These are phyloP conservation scores for Limnodromus scolopaceus DNA, from an alignment of 2,797 vertebrate species.

Conservation along the genomic window DNA sequence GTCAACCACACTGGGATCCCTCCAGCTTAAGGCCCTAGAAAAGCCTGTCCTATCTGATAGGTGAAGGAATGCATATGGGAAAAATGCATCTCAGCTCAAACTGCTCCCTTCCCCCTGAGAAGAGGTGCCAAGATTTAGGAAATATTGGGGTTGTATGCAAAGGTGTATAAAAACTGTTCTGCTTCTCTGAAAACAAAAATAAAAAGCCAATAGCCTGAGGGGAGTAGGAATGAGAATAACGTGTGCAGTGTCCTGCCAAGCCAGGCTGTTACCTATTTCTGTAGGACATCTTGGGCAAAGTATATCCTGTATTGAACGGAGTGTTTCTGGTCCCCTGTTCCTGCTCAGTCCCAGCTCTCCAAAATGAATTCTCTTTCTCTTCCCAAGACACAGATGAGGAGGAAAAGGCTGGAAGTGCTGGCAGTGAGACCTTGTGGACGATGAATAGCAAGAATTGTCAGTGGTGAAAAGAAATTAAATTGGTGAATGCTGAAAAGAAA, in stretches of 20 bases:
- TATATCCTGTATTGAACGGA: background rate
- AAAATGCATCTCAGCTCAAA: background rate
- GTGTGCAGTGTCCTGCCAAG: background rate
- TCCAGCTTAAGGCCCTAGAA: background rate
- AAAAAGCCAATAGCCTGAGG: background rate
- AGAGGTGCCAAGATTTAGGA: background rate
- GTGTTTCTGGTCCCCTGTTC: background rate
- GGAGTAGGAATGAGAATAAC: background rate
- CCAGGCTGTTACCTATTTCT: background rate
- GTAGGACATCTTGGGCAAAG: background rate
- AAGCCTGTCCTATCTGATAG: background rate
- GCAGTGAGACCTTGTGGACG: background rate
- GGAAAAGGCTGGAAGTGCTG: background rate
- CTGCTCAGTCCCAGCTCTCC: background rate
- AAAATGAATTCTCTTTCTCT: background rate
- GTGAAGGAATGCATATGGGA: background rate
- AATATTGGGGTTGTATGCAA: background rate
- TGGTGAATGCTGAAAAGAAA: background rate
- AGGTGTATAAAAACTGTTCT: background rate
- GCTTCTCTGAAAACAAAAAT: background rate
- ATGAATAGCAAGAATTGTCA: background rate
- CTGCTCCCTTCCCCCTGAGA: background rate
- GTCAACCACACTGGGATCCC: background rate
- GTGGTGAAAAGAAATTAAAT: background rate
- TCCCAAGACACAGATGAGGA: background rate